phyloP scores from a whole-genome alignment of 2,888 invertebrate genomes.

The Drosophila kanekoi region DNA sequence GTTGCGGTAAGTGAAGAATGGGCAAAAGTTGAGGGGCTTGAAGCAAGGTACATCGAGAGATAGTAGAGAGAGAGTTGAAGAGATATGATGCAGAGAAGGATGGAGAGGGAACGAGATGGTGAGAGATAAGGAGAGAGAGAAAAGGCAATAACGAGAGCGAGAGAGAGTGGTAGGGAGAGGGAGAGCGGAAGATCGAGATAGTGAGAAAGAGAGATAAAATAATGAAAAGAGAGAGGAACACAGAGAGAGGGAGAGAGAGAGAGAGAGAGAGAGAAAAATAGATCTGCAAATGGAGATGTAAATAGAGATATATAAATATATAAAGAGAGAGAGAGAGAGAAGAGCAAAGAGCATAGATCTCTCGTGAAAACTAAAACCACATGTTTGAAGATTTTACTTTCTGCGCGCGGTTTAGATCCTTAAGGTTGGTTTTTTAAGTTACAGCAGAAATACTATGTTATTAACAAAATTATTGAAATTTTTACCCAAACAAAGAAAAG shows the following conservation, averaged over 20 bases:
- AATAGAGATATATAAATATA: too few species aligned
- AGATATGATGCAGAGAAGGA: neutral
- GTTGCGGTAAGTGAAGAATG: constrained; percentile 14
- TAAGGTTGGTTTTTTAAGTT: too few species aligned
- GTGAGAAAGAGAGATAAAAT: neutral
- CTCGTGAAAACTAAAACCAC: too few species aligned
- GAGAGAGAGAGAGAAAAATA: too few species aligned
- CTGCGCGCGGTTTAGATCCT: too few species aligned
- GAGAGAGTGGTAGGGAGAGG: neutral
- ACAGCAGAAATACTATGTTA: too few species aligned
- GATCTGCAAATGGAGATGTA: too few species aligned
- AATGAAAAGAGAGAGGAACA: constrained; percentile 10
- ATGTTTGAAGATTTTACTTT: too few species aligned
- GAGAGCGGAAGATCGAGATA: neutral
- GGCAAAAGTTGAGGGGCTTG: neutral
- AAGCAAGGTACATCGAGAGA: neutral
- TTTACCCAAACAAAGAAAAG: neutral
- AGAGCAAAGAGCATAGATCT: too few species aligned
- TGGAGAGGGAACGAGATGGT: neutral
- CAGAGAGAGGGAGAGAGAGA: neutral
- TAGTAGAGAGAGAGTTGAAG: neutral
- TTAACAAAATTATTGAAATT: too few species aligned
- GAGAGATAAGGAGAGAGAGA: neutral
- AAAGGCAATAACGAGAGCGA: neutral
- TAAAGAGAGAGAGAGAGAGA: too few species aligned